These are phyloP conservation scores for Brachyistius frenatus DNA, from an alignment of 2,113 vertebrate genomes.

Conservation along the genomic window DNA sequence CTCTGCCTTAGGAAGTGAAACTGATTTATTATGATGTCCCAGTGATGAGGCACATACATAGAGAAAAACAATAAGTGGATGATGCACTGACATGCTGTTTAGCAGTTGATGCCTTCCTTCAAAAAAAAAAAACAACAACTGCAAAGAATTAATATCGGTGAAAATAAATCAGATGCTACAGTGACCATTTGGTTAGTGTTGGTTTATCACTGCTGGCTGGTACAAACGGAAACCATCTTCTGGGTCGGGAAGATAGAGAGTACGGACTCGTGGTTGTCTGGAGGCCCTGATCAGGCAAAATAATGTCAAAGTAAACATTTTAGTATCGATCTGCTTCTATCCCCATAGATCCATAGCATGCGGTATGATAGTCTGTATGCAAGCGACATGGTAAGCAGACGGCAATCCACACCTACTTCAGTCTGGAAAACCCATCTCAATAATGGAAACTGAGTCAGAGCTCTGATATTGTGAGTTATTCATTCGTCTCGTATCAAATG, in stretches of 20 bases:
- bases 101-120: slow-evolving; percentile 36
- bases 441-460: slow-evolving; percentile 4
- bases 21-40: slow-evolving; percentile 61
- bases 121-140: slow-evolving; percentile 39
- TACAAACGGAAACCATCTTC: slow-evolving; percentile 55
- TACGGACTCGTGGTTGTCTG: slow-evolving; percentile 30
- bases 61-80: slow-evolving; percentile 17
- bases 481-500: slow-evolving; percentile 26
- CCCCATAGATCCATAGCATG: slow-evolving; percentile 30
- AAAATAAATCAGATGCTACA: slow-evolving; percentile 57
- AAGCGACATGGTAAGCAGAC: slow-evolving; percentile 31
- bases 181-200: slow-evolving; percentile 50
- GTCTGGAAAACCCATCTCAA: slow-evolving; percentile 18
- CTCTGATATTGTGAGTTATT: slow-evolving; percentile 20
- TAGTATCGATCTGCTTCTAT: slow-evolving; percentile 60
- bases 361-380: slow-evolving; percentile 25
- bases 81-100: slow-evolving; percentile 23
- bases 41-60: slow-evolving; percentile 44
- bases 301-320: slow-evolving; percentile 57
- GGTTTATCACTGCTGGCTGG: slow-evolving; percentile 11
- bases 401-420: slow-evolving; percentile 26
- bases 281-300: slow-evolving; percentile 43
- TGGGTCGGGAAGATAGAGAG: not conserved
- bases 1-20: slow-evolving; percentile 26
- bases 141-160: slow-evolving; percentile 31